Evolutionary conservation across 2,888 invertebrate genomes (phyloP), one percentile per base, ranked within the genome.

Genomic region (Dichetophora obliterata): DNA sequence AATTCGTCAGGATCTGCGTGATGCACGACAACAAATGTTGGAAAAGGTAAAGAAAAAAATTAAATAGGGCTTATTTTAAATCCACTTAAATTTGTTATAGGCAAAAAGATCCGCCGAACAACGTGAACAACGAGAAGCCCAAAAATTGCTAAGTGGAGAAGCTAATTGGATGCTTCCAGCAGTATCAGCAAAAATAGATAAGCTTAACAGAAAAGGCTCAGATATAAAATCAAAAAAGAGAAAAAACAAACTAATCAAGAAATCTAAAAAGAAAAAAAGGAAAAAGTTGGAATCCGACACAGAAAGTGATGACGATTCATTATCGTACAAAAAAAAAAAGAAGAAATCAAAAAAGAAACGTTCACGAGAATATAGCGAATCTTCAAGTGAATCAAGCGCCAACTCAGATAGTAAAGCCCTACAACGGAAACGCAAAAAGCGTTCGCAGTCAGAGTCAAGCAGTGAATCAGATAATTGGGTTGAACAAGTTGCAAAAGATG

Each of bases 381-480:
- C 52, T 31, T 57, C 66, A 3, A 68, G 57, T 22, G 57, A 65
- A 14, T n/a, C 73, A 5, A 31, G 27, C 50, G 34, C 11, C 3
- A 50, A 16, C 31, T 69, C 75, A 34, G 59, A 48, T 16, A 50
- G 48, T 61, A 22, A 27, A 48, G 57, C 5, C 2, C 34, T 1
- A 65, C 24, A 48, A 48, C 14, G 9, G 1, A 66, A 66, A 54
- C 22, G 6, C 22, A 52, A 74, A 66, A 65, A 54, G 22, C 9
- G 52, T 31, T 65, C 59, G 71, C 61, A 24, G 27, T 52, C 63
- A n/a, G 31, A 16, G 8, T 65, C 65, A 50, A 75, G 43, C 27
- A 37, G 69, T 24, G 76, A 75, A 57, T 50, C 90, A 63, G 91
- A 92, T 80, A 91, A 91, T 86, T 94, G 94, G 93, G 90, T 93